Evolutionary conservation across 2,888 invertebrate species (phyloP).

Genomic region (Tachystola acroxantha): DNA sequence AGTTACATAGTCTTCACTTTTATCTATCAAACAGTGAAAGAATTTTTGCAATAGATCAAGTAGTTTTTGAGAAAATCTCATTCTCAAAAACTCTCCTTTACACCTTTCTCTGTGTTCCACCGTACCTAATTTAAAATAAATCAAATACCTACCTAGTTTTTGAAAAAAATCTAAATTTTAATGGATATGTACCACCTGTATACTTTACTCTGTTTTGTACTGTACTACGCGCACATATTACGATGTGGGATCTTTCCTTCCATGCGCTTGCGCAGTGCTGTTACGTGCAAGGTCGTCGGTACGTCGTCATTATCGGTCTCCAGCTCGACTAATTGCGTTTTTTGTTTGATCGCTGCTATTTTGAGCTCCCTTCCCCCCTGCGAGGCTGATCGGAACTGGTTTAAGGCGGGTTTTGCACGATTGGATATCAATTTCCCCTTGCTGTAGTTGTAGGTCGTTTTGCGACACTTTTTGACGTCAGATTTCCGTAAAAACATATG

Average conservation of each 20-base stretch:
- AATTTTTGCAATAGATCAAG: no score
- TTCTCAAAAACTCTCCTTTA: no score
- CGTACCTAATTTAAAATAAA: no score
- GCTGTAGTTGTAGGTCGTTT: constrained; percentile 18
- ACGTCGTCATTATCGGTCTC: constrained; percentile 18
- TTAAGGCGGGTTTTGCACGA: constrained; percentile 28
- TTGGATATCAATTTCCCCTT: constrained; percentile 33
- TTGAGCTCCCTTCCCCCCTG: constrained; percentile 25
- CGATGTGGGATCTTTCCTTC: constrained; percentile 18
- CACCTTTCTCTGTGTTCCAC: no score
- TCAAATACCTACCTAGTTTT: no score
- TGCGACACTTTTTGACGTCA: constrained; percentile 31
- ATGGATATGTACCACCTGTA: no score
- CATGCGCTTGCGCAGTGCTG: constrained; percentile 14
- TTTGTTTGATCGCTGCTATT: constrained; percentile 34
- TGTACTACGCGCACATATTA: no score
- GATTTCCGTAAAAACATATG: constrained; percentile 23
- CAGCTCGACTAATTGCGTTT: constrained; percentile 7
- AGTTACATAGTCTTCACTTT: no score
- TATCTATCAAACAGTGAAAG: no score
- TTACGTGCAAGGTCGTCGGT: constrained; percentile 29
- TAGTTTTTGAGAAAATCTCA: no score
- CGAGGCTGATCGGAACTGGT: constrained; percentile 28
- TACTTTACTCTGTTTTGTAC: no score
- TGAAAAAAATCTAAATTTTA: no score